phyloP scores from a whole-genome alignment of 2,888 invertebrate species.

The Uloborus plumipes region DNA sequence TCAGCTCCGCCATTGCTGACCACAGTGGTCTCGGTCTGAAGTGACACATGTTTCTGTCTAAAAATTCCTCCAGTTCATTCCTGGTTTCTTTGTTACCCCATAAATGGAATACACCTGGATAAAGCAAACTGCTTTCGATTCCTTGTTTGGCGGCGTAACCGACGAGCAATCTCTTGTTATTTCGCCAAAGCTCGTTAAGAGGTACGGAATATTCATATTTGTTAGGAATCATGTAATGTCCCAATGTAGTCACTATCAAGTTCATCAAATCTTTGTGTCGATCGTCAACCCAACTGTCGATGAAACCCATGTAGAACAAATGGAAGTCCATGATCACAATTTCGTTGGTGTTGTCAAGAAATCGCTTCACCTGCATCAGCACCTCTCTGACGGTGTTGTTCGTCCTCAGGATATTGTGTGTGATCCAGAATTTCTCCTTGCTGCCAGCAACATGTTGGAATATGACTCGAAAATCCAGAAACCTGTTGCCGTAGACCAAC shows the following conservation, averaged over 20 bases:
- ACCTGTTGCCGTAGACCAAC: slow-evolving; percentile 84
- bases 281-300: slow-evolving; percentile 61
- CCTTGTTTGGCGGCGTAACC: slow-evolving; percentile 76
- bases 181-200: slow-evolving; percentile 76
- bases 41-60: slow-evolving; percentile 69
- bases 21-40: slow-evolving; percentile 33
- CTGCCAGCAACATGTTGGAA: slow-evolving; percentile 59
- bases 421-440: slow-evolving; percentile 67
- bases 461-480: slow-evolving; percentile 65
- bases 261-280: slow-evolving; percentile 76
- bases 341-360: slow-evolving; percentile 74
- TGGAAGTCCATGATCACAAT: slow-evolving; percentile 83
- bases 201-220: slow-evolving; percentile 74
- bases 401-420: slow-evolving; percentile 67
- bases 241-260: slow-evolving; percentile 75
- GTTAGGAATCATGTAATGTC: slow-evolving; percentile 75
- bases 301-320: slow-evolving; percentile 77
- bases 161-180: slow-evolving; percentile 76
- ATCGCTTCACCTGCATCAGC: slow-evolving; percentile 78
- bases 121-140: slow-evolving; percentile 45
- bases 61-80: slow-evolving; percentile 74
- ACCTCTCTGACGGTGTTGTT: slow-evolving; percentile 67
- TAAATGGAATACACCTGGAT: slow-evolving; percentile 57
- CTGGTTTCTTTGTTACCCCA: slow-evolving; percentile 79
- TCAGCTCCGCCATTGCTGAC: slow-evolving; percentile 66